Conservation (phyloP, 37 sponge, comb jelly and placozoan species). For the Diacarnus erythraeanus region DNA sequence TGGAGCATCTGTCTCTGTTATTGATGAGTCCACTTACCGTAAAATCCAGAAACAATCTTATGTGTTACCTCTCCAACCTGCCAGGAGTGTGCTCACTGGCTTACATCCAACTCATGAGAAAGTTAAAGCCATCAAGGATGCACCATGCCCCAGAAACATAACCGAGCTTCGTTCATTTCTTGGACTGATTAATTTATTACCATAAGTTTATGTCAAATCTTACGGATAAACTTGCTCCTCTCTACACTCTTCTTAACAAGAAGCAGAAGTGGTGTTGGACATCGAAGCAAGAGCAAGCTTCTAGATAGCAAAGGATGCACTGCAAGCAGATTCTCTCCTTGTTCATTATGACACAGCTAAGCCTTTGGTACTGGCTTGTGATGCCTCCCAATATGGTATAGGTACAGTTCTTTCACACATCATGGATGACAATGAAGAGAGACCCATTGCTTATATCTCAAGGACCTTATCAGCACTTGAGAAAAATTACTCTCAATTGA, state of each 20-base stretch:
- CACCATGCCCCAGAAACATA: too few relatives aligned
- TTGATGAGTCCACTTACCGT: too few relatives aligned
- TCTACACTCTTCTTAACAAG: constrained; percentile 29
- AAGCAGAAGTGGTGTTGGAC: constrained; percentile 19
- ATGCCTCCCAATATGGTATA: constrained; percentile 45
- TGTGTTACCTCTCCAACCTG: too few relatives aligned
- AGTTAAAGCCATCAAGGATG: too few relatives aligned
- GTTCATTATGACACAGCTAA: constrained; percentile 23
- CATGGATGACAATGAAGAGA: not conserved
- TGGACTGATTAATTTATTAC: not conserved
- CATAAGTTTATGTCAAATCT: constrained; percentile 15
- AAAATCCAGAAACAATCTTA: too few relatives aligned
- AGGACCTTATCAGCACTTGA: not conserved
- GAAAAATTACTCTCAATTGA: not conserved
- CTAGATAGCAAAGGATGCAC: constrained; percentile 26
- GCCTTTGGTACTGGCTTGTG: constrained; percentile 46
- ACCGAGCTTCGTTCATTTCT: not conserved
- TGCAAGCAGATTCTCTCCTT: constrained; percentile 3
- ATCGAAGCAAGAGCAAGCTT: constrained; percentile 24
- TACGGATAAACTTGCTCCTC: constrained; percentile 25
- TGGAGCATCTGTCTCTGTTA: too few relatives aligned
- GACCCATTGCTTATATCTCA: constrained; percentile 6
- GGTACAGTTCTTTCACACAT: constrained; percentile 43
- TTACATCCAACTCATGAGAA: too few relatives aligned
- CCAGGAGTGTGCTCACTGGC: too few relatives aligned